Percentiles rank a stretch among this genome's conserved stretches.
These are phyloP conservation scores for Bombycilla garrulus DNA, from an alignment of 2,113 vertebrate species.

Conservation along the genomic window DNA sequence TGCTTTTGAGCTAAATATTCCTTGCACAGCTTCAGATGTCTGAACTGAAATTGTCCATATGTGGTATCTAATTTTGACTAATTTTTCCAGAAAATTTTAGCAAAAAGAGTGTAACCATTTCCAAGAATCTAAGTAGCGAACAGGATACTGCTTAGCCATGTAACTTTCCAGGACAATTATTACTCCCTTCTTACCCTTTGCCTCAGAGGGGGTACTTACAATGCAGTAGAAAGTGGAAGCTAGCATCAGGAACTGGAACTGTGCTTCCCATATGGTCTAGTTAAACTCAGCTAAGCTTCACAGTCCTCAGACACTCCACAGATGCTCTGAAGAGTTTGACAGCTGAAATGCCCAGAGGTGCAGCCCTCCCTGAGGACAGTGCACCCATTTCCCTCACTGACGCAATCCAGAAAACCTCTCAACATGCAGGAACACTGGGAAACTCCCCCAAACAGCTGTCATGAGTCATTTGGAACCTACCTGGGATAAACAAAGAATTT, in stretches of 20 bases:
- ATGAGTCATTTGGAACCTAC: background rate
- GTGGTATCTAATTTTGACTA: background rate
- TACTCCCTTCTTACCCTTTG: background rate
- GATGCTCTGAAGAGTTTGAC: background rate
- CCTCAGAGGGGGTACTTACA: background rate
- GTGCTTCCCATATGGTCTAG: background rate
- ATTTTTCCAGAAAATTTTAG: background rate
- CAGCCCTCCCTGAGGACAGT: background rate
- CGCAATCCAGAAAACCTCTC: background rate
- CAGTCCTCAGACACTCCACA: background rate
- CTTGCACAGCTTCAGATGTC: background rate
- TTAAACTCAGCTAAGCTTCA: background rate
- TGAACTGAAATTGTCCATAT: background rate
- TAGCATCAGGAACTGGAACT: background rate
- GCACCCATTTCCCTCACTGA: background rate
- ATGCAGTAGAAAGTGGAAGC: background rate
- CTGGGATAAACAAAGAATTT: background rate
- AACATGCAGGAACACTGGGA: rapidly evolving
- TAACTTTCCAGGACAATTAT: background rate
- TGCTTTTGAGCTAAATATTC: background rate
- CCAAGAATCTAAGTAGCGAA: background rate
- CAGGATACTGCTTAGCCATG: background rate
- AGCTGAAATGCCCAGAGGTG: background rate
- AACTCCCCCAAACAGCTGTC: background rate
- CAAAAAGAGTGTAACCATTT: background rate